Conservation (phyloP, 30 jellyfish, hydroid and myxozoan genomes). For the Cassiopea xamachana region DNA sequence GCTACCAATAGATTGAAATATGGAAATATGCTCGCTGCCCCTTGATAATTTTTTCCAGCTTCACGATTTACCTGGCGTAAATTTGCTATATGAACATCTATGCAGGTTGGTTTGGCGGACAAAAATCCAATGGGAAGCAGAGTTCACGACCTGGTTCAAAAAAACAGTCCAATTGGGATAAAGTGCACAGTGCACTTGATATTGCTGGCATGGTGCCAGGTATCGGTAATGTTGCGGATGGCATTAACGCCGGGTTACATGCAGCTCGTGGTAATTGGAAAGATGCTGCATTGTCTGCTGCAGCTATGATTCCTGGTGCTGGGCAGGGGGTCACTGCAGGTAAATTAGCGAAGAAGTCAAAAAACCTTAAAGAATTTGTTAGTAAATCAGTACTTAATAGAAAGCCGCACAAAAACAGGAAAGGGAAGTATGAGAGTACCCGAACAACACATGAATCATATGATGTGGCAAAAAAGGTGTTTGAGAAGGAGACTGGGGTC, state of each 20-base stretch:
- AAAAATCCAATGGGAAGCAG: no score
- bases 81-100: no score
- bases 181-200: slow-evolving; percentile 49
- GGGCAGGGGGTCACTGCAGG: slow-evolving; percentile 58
- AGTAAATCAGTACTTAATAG: background rate
- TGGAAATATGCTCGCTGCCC: no score
- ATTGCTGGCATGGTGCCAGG: slow-evolving; percentile 61
- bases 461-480: background rate
- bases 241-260: slow-evolving; percentile 27
- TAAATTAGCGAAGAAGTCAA: slow-evolving; percentile 25
- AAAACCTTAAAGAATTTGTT: slow-evolving; percentile 12
- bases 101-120: no score
- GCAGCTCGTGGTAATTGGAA: background rate
- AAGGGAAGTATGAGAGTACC: slow-evolving; percentile 11
- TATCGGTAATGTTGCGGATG: slow-evolving; percentile 45
- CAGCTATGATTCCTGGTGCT: slow-evolving; percentile 56
- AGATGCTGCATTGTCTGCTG: slow-evolving; percentile 24
- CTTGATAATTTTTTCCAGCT: no score
- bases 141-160: background rate
- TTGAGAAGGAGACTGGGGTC: slow-evolving; percentile 28
- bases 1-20: no score
- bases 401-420: slow-evolving; percentile 22
- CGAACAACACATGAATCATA: background rate
- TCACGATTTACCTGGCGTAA: no score
- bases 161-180: slow-evolving; percentile 12